Evolutionary conservation across 1,140 invertebrate genomes (phyloP).

Genomic region (Anastrepha obliqua): DNA sequence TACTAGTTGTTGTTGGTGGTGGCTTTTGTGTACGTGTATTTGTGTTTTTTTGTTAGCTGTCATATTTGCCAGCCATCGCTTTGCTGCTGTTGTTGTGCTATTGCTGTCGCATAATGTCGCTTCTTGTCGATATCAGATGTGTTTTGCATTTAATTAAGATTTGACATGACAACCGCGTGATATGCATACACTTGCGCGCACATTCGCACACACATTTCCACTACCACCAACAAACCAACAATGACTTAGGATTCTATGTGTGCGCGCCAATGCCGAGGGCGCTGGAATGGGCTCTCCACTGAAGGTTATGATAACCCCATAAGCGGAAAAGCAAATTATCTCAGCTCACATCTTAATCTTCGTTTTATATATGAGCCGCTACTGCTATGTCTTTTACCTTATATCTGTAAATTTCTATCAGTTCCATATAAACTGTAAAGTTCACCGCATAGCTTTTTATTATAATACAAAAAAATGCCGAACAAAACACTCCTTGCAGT

Average conservation of each 20-base stretch:
- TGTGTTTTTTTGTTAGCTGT: not conserved
- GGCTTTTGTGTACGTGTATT: not conserved
- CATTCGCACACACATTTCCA: not conserved
- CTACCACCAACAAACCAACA: not conserved
- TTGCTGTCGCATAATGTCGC: conserved; percentile 19
- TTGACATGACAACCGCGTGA: conserved; percentile 25
- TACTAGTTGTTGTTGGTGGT: not conserved
- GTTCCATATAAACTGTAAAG: too few species aligned
- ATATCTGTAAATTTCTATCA: too few species aligned
- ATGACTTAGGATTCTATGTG: too few species aligned
- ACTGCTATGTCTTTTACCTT: too few species aligned
- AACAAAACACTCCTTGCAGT: too few species aligned
- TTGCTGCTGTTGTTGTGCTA: not conserved
- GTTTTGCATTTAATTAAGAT: conserved; percentile 53
- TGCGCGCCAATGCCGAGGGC: not conserved
- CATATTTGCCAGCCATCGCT: not conserved
- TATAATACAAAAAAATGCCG: too few species aligned
- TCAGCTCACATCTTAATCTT: too few species aligned
- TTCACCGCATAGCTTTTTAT: too few species aligned
- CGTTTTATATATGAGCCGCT: too few species aligned
- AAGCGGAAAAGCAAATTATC: not conserved
- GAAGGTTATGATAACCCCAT: not conserved
- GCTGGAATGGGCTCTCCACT: too few species aligned
- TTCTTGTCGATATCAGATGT: conserved; percentile 48
- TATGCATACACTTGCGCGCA: not conserved